Conservation (phyloP, 2,797 vertebrate species). For the Philypnodon macrostomus region DNA sequence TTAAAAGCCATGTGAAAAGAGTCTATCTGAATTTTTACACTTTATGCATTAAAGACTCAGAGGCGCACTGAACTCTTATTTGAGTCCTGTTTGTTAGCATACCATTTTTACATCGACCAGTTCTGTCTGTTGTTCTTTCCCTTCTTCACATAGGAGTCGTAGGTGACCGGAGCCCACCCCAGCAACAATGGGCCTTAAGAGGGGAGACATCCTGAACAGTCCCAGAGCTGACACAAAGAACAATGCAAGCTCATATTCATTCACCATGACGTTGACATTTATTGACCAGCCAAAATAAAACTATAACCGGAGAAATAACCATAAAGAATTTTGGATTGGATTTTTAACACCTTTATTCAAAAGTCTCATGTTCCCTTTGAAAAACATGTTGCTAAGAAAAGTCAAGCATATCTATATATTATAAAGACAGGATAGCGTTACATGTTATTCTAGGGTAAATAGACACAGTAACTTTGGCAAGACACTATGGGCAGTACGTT, state of each 20-base stretch:
- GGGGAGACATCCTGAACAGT: too few species aligned
- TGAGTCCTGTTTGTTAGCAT: neutral
- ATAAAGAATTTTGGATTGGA: too few species aligned
- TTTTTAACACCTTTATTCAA: conserved; percentile 58
- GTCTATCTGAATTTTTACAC: neutral
- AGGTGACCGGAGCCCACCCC: too few species aligned
- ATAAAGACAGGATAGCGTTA: conserved; percentile 39
- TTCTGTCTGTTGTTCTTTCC: too few species aligned
- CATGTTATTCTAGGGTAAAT: conserved; percentile 11
- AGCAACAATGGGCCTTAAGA: too few species aligned
- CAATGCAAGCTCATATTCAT: too few species aligned
- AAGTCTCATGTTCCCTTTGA: conserved; percentile 57
- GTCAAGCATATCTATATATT: conserved; percentile 35
- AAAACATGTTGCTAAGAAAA: conserved; percentile 58
- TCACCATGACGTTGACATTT: too few species aligned
- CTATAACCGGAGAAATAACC: too few species aligned
- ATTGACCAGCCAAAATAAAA: too few species aligned
- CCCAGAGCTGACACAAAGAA: too few species aligned
- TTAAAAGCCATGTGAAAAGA: neutral
- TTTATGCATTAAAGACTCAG: neutral
- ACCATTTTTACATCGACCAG: too few species aligned
- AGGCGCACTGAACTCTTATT: neutral
- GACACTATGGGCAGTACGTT: conserved; percentile 32
- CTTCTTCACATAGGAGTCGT: too few species aligned
- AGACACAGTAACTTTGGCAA: conserved; percentile 52